Conservation (phyloP, 2,797 vertebrate genomes). For the Cyprinella venusta region DNA sequence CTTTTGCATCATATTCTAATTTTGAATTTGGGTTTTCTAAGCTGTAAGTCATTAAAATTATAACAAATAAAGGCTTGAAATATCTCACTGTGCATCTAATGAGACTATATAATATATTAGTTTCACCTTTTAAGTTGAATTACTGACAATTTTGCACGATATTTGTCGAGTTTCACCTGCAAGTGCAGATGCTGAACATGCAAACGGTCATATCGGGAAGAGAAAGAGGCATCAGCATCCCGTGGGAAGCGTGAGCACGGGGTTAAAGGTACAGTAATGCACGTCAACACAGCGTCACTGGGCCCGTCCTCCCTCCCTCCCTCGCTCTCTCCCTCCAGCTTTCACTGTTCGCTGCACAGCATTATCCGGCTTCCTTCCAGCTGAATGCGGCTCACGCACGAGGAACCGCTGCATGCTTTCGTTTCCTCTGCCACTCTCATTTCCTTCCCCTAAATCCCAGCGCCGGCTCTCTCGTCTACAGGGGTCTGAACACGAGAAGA, state of each 20-base stretch:
- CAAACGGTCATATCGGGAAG: not conserved
- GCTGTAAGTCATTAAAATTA: too few relatives aligned
- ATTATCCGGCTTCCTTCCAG: slow-evolving; percentile 1
- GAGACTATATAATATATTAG: too few relatives aligned
- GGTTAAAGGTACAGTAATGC: slow-evolving; percentile 38
- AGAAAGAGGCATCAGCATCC: not conserved
- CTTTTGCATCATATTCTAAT: too few relatives aligned
- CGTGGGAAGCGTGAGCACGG: slow-evolving; percentile 27
- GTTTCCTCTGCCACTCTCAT: slow-evolving; percentile 26
- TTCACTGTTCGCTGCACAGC: slow-evolving; percentile 29
- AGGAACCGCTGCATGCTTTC: slow-evolving; percentile 74
- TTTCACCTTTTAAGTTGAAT: too few relatives aligned
- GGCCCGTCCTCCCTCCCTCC: slow-evolving; percentile 2
- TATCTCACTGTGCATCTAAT: too few relatives aligned
- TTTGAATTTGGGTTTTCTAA: too few relatives aligned
- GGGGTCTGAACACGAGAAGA: not conserved
- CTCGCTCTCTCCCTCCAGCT: not conserved
- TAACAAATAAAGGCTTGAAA: too few relatives aligned
- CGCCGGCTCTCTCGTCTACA: slow-evolving; percentile 47
- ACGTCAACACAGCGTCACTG: slow-evolving; percentile 29
- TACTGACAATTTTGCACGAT: too few relatives aligned
- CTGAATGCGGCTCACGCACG: slow-evolving; percentile 78
- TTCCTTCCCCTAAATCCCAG: slow-evolving; percentile 33
- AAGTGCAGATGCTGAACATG: not conserved
- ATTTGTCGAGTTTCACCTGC: too few relatives aligned